Evolutionary conservation across 2,113 vertebrate genomes (phyloP), one percentile per base, ranked within the genome.

Genomic region (Lichenostomus cassidix): DNA sequence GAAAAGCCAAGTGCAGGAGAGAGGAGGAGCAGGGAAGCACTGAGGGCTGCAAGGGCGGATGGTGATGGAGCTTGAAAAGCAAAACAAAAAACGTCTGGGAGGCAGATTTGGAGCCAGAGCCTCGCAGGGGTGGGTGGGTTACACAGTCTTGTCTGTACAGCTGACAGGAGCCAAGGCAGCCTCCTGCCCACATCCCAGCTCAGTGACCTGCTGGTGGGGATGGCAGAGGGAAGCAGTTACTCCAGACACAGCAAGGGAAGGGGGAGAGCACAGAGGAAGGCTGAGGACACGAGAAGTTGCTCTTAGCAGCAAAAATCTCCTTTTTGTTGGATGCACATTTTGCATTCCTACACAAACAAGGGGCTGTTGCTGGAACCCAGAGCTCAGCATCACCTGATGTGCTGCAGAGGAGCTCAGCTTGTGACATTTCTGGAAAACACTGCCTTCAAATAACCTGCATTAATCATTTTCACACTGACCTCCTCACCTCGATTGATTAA

Each of bases 381-480:
- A 55, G 65, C 39, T 9, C 76, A 83, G 83, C 50, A 28, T 44
- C 20, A 11, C 68, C 80, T 75, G 79, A 59, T 41, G 25, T 70
- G 50, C 89, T 94, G 29, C 87, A 92, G 87, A 69, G 64, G 24
- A 95, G 49, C 80, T 76, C 16, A 22, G 37, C 92, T 74, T 78
- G 89, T 98, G 96, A 95, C 89, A 95, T 94, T 96, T 97, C 69
- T 96, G 71, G 79, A 95, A 87, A 97, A 90, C 50, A 25, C 70
- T 21, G 24, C 71, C 70, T 95, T 88, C 79, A 94, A 87, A 95
- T 95, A 94, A 97, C 96, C 94, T 93, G 92, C 96, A 92, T 97
- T 96, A 97, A 97, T 97, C 92, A 96, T 94, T 96, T 96, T 87
- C 91, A 29, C 49, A 31, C 87, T 94, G 94, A 96, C 96, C 96